Base-by-base conservation (phyloP, 2,113 vertebrate species). In the Ivindomyrus marchei region DNA sequence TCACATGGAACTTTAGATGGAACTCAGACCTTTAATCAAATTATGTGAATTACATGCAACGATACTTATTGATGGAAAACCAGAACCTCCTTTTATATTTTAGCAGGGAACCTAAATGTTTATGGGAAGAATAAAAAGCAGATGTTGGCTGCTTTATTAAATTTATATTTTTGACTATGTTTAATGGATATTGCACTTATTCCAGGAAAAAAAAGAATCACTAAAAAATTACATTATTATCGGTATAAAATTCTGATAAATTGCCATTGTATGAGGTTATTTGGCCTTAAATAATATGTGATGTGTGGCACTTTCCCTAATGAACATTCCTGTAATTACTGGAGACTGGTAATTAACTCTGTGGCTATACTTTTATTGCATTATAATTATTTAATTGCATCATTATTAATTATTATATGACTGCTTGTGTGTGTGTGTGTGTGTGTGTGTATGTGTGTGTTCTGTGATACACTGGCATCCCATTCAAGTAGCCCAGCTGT, bases 291-390 rank as follows among this genome's bases (percentile, higher is more conserved):
- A 92, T 94, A 94, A 93, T 91, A 91, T 87, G 0, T 90, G 74
- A 0, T 94, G 94, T 94, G 92, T 92, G 89, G 93, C 31, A 77
- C 15, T 42, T 80, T 42, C 36, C 15, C 11, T 92, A 95, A 92
- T 93, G 91, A 94, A 84, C 66, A 94, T 88, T 53, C 90, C 80
- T 13, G 4, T 90, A 94, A 94, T 94, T 93, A 92, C 93, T 94
- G 89, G 90, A 92, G 93, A 77, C 58, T 50, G 91, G 89, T 90
- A 95, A 96, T 95, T 94, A 95, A 94, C 90, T 92, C 93, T 53
- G 77, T 92, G 90, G 88, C 91, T 94, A 93, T 94, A 94, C 91
- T 53, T 21, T 93, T 92, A 94, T 50, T 80, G 74, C 17, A 80
- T 80, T 42, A 80, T 42, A 42, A 80, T 42, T 91, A 93, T 86